phyloP scores from a whole-genome alignment of 2,797 vertebrate species.

The Tadarida brasiliensis region DNA sequence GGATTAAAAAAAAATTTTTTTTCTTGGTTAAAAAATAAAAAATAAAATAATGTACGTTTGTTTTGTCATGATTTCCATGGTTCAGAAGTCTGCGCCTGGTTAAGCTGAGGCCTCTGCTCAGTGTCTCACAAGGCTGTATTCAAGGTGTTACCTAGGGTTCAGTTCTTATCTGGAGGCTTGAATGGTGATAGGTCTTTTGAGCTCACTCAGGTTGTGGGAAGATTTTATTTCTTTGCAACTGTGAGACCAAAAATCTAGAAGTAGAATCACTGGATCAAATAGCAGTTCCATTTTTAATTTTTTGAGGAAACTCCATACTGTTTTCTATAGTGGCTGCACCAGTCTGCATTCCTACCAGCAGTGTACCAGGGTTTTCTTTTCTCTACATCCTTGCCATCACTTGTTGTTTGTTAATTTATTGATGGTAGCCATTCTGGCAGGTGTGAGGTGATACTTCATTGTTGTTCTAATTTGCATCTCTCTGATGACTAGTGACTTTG shows the following conservation, averaged over 20 bases:
- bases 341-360: too few species aligned
- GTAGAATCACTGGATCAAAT: too few species aligned
- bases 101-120: neutral
- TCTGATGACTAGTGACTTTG: too few species aligned
- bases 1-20: neutral
- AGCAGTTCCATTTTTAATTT: neutral
- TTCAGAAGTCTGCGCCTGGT: neutral
- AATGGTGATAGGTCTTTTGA: neutral
- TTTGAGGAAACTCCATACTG: too few species aligned
- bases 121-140: neutral
- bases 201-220: neutral
- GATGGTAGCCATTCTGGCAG: too few species aligned
- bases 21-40: neutral
- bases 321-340: too few species aligned
- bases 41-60: neutral
- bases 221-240: slow-evolving; percentile 26
- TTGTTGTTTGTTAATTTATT: too few species aligned
- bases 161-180: neutral
- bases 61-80: neutral
- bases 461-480: too few species aligned
- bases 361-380: too few species aligned
- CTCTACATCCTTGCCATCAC: too few species aligned
- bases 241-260: neutral
- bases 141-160: neutral
- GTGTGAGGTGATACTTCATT: too few species aligned